Conservation (phyloP, 2,113 vertebrate genomes). For the Lophotis ruficrista region DNA sequence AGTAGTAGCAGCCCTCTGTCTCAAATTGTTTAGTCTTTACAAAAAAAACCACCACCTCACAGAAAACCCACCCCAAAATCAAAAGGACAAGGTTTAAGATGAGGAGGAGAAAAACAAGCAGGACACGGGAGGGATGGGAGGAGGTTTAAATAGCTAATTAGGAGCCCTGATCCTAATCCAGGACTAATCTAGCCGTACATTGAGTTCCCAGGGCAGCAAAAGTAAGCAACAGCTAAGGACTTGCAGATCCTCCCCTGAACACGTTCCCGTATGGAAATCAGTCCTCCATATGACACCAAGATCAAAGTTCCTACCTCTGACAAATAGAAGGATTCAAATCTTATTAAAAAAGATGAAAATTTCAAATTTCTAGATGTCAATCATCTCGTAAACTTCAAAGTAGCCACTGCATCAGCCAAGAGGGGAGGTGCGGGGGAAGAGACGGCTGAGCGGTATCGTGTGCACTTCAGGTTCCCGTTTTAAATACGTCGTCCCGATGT, state of each 20-base stretch:
- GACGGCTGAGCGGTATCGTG: accelerated
- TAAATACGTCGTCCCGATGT: accelerated
- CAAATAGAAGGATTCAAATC: conserved; percentile 38
- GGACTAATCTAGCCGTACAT: neutral
- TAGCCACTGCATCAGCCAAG: neutral
- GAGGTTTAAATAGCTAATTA: neutral
- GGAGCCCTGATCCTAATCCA: neutral
- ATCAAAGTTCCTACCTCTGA: conserved; percentile 40
- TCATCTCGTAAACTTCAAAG: conserved; percentile 17
- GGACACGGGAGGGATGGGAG: neutral
- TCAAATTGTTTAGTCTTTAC: neutral
- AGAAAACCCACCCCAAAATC: neutral
- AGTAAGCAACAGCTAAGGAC: neutral
- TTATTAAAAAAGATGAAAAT: conserved; percentile 44
- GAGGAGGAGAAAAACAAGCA: neutral
- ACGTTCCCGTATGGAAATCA: conserved; percentile 5
- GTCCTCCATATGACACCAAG: neutral
- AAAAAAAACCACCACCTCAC: neutral
- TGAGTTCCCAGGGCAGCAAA: neutral
- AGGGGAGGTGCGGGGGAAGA: neutral
- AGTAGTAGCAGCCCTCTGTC: neutral
- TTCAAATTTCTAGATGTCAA: neutral
- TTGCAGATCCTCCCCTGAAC: neutral
- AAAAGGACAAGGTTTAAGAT: neutral
- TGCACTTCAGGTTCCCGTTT: accelerated